Evolutionary conservation across 2,113 vertebrate species (phyloP).

Genomic region (Chloropsis hardwickii): DNA sequence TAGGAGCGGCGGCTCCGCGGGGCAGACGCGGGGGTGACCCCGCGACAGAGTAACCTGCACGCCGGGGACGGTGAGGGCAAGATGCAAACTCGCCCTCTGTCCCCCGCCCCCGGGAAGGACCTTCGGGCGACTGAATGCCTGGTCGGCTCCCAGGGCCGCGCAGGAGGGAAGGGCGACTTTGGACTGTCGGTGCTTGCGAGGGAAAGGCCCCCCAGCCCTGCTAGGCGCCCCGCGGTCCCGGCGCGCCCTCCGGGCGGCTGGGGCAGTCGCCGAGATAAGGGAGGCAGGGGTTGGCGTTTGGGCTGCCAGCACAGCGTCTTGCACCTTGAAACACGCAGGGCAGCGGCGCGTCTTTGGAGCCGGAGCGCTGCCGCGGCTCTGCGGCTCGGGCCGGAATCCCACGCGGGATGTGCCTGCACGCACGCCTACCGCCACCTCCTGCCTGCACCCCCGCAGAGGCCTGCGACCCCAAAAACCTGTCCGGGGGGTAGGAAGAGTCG

Average conservation of each 20-base stretch:
- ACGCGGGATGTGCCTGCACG: background rate
- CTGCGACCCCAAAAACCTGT: fast-evolving
- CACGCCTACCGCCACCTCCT: background rate
- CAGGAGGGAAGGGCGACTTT: background rate
- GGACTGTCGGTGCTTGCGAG: background rate
- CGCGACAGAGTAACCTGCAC: fast-evolving
- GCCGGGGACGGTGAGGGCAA: fast-evolving
- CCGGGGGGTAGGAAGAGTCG: fast-evolving
- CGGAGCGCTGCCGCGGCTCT: background rate
- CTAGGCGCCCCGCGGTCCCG: background rate
- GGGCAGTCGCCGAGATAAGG: background rate
- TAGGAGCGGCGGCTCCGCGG: background rate
- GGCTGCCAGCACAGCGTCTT: background rate
- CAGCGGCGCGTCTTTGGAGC: background rate
- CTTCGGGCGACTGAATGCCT: fast-evolving
- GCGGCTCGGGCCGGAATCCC: background rate
- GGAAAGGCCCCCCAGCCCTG: background rate
- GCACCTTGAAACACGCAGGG: background rate
- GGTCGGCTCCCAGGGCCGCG: background rate
- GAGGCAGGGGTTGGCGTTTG: background rate
- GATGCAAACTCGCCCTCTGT: too few species aligned
- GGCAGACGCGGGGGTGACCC: too few species aligned
- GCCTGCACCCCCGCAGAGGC: too few species aligned
- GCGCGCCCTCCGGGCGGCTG: background rate
- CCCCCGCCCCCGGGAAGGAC: too few species aligned